Percentiles rank a stretch among this genome's conserved stretches.
These are phyloP conservation scores for Spongilla lacustris DNA, from an alignment of 37 sponge, comb jelly and placozoan genomes.

Conservation along the genomic window DNA sequence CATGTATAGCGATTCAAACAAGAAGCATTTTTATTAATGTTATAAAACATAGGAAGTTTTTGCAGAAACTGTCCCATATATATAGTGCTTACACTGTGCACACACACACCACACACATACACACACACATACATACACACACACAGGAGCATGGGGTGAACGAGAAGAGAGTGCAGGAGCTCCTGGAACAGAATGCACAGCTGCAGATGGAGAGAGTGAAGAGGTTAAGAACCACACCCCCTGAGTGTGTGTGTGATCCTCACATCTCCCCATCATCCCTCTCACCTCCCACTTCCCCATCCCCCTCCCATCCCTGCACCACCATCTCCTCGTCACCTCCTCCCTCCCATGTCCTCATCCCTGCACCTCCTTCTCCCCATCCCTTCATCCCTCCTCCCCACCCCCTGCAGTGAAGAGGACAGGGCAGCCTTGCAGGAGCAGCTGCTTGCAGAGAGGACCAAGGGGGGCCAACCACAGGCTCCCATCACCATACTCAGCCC, in stretches of 20 bases:
- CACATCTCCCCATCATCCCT: neutral
- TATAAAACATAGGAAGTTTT: no score
- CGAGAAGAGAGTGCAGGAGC: constrained; percentile 60
- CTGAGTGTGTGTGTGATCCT: neutral
- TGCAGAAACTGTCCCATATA: neutral
- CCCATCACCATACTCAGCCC: constrained; percentile 62
- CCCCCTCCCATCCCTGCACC: no score
- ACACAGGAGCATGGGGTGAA: constrained; percentile 70
- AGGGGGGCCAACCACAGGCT: constrained; percentile 36
- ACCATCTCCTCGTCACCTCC: no score
- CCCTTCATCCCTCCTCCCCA: neutral
- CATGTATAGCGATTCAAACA: no score
- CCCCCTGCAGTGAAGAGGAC: constrained; percentile 39
- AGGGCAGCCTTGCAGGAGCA: constrained; percentile 16
- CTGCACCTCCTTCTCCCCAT: no score
- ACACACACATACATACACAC: neutral
- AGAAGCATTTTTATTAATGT: no score
- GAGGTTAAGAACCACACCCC: neutral
- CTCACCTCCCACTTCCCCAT: no score
- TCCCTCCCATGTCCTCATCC: neutral
- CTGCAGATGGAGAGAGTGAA: constrained; percentile 66
- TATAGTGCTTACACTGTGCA: neutral
- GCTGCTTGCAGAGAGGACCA: constrained; percentile 23
- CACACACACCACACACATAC: neutral
- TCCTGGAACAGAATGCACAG: constrained; percentile 84